Percentiles rank a stretch among this genome's conserved stretches.
These are phyloP conservation scores for Naso thynnoides DNA, from an alignment of 2,797 vertebrate genomes.

Conservation along the genomic window DNA sequence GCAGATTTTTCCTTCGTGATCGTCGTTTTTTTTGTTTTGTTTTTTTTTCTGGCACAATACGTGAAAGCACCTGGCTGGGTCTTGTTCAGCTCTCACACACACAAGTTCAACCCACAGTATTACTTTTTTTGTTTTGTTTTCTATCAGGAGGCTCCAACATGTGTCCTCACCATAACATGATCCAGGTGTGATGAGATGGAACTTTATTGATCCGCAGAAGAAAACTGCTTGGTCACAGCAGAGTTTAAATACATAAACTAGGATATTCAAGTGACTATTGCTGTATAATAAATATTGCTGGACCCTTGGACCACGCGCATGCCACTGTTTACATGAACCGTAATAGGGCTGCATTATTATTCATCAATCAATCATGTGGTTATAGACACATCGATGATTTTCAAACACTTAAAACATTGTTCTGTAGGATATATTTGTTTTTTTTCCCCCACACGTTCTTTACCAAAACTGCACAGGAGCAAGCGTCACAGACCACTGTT, in stretches of 20 bases:
- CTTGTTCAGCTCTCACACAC: constrained; percentile 47
- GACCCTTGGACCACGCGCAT: constrained; percentile 72
- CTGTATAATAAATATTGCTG: constrained; percentile 85
- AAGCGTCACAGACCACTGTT: constrained; percentile 74
- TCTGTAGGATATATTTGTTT: constrained; percentile 29
- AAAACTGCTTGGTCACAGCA: constrained; percentile 69
- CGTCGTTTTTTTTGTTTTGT: constrained; percentile 42
- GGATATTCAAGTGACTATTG: constrained; percentile 80
- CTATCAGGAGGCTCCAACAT: constrained; percentile 11
- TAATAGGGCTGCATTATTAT: constrained; percentile 51
- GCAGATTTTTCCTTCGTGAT: constrained; percentile 40
- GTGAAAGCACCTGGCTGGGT: constrained; percentile 78
- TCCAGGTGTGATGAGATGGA: constrained; percentile 70
- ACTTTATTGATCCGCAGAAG: constrained; percentile 59
- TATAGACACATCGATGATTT: constrained; percentile 59
- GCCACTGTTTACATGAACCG: constrained; percentile 59
- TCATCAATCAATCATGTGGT: constrained; percentile 53
- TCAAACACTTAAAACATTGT: constrained; percentile 60
- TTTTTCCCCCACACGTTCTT: constrained; percentile 36
- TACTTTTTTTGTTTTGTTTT: not conserved
- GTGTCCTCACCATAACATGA: constrained; percentile 50
- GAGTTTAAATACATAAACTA: constrained; percentile 66
- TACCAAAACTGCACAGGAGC: constrained; percentile 71
- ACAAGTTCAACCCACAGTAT: constrained; percentile 25
- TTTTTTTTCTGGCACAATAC: constrained; percentile 72